Evolutionary conservation across 2,888 invertebrate species (phyloP).

Genomic region (Neria commutata): DNA sequence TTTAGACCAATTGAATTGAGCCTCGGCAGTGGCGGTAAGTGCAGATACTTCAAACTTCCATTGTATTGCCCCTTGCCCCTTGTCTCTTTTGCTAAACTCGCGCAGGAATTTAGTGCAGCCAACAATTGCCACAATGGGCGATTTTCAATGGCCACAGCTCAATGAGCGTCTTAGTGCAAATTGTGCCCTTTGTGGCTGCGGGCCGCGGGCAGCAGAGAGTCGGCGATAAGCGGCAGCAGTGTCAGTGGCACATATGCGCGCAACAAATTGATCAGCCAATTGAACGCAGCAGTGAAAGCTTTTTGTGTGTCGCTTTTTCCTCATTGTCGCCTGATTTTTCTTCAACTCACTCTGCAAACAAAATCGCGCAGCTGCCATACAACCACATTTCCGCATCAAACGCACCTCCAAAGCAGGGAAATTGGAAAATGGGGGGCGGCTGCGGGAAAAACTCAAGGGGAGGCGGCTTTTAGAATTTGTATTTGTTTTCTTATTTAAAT

Average conservation of each 20-base stretch:
- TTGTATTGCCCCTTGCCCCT: too few species aligned
- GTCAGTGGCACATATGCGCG: background rate
- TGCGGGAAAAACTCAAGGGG: too few species aligned
- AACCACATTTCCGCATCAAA: background rate
- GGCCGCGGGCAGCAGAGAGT: too few species aligned
- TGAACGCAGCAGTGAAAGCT: slow-evolving; percentile 17
- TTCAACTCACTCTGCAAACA: background rate
- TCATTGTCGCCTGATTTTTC: background rate
- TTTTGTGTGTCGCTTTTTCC: background rate
- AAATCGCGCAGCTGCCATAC: background rate
- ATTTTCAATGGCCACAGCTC: too few species aligned
- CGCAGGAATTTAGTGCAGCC: too few species aligned
- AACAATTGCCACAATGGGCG: too few species aligned
- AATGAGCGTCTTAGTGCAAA: too few species aligned
- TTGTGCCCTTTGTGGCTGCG: too few species aligned
- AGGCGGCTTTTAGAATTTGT: too few species aligned
- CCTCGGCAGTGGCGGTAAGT: slow-evolving; percentile 51
- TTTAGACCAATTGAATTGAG: slow-evolving; percentile 51
- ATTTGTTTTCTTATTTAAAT: too few species aligned
- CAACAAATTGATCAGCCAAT: background rate
- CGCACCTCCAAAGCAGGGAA: background rate
- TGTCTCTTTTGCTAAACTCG: too few species aligned
- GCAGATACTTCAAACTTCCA: background rate
- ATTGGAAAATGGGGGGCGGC: background rate
- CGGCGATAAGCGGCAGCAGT: background rate